Percentiles rank a stretch among this genome's conserved stretches.
These are phyloP conservation scores for Coccyzus lansbergi DNA, from an alignment of 2,797 vertebrate species.

Conservation along the genomic window DNA sequence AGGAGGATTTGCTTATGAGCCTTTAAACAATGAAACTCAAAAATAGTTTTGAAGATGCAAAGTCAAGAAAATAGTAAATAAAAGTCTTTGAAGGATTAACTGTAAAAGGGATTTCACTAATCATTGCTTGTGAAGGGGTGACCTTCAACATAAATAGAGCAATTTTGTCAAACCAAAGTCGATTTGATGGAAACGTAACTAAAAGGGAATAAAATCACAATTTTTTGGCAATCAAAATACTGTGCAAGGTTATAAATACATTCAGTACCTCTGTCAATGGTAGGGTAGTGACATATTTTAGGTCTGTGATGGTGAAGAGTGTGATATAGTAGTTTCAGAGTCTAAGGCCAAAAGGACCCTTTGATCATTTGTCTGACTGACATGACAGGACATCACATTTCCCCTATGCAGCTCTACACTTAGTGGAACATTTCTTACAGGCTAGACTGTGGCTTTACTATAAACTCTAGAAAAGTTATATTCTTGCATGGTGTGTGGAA, in stretches of 20 bases:
- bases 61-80: conserved; percentile 58
- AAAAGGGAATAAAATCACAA: conserved; percentile 55
- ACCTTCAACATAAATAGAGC: conserved; percentile 59
- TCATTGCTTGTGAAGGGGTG: conserved; percentile 47
- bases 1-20: background rate
- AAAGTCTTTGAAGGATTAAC: conserved; percentile 50
- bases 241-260: conserved; percentile 57
- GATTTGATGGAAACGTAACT: conserved; percentile 52
- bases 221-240: conserved; percentile 29
- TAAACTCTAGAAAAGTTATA: background rate
- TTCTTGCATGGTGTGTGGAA: background rate
- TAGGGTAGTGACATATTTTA: conserved; percentile 28
- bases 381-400: background rate
- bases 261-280: conserved; percentile 26
- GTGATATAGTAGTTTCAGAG: conserved; percentile 2
- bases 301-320: background rate
- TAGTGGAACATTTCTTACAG: background rate
- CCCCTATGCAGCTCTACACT: background rate
- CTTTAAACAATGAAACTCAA: conserved; percentile 26
- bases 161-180: conserved; percentile 34
- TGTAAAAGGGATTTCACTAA: conserved; percentile 43
- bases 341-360: background rate
- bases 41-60: conserved; percentile 26
- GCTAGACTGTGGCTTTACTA: background rate
- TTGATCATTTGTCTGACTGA: background rate